These are phyloP conservation scores for Orthosia gracilis DNA, from an alignment of 2,888 invertebrate genomes.

Conservation along the genomic window DNA sequence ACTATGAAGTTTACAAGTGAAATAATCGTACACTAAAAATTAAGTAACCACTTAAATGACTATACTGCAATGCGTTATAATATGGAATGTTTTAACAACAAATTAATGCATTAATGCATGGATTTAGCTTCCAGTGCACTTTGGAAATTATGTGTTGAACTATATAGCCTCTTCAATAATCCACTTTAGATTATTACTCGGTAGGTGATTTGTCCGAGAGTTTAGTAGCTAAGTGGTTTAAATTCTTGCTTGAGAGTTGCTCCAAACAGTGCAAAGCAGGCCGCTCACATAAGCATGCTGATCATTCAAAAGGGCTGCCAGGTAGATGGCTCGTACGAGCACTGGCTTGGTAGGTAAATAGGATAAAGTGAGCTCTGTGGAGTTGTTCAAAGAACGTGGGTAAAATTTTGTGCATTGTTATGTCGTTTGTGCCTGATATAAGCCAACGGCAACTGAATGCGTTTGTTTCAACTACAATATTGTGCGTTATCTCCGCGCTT, in stretches of 20 bases:
- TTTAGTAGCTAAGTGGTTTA: not conserved
- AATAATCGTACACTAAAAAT: slow-evolving; percentile 55
- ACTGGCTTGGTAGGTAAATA: no score
- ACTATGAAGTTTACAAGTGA: slow-evolving; percentile 31
- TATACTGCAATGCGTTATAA: slow-evolving; percentile 62
- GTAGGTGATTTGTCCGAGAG: not conserved
- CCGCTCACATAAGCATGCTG: not conserved
- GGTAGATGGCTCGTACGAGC: no score
- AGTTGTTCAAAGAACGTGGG: no score
- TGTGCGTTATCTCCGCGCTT: slow-evolving; percentile 51
- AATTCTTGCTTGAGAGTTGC: not conserved
- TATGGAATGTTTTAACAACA: slow-evolving; percentile 79
- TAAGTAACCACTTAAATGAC: slow-evolving; percentile 66
- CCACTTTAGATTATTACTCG: not conserved
- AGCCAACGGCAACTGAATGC: slow-evolving; percentile 15
- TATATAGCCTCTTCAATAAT: not conserved
- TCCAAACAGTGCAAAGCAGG: not conserved
- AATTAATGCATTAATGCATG: slow-evolving; percentile 62
- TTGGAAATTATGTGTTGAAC: slow-evolving; percentile 12
- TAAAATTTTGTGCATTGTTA: slow-evolving; percentile 6
- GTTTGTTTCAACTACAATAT: slow-evolving; percentile 4
- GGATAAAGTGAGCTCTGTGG: no score
- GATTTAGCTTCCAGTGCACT: slow-evolving; percentile 73
- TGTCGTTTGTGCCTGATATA: slow-evolving; percentile 9
- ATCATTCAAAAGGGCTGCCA: no score